Evolutionary conservation across 2,888 invertebrate species (phyloP).

Genomic region (Vesta saturnalis): DNA sequence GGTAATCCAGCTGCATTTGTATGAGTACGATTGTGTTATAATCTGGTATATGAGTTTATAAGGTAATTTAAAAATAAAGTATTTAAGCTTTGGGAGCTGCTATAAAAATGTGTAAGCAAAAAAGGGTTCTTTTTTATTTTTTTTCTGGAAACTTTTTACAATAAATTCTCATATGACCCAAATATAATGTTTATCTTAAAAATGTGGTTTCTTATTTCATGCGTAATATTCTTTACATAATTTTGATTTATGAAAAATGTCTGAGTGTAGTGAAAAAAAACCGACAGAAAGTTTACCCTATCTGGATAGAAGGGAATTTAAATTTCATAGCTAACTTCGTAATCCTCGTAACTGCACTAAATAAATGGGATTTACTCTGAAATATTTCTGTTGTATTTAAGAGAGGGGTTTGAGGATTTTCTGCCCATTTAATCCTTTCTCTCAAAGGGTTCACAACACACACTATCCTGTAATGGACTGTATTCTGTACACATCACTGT

Average conservation of each 20-base stretch:
- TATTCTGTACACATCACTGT: constrained; percentile 15
- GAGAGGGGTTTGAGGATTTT: constrained; percentile 23
- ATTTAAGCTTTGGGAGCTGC: constrained; percentile 10
- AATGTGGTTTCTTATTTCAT: not conserved
- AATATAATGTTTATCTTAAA: constrained; percentile 15
- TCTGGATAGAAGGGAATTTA: constrained; percentile 8
- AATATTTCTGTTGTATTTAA: constrained; percentile 35
- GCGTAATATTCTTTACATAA: constrained; percentile 11
- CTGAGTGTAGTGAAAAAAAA: constrained; percentile 6
- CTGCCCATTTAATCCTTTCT: constrained; percentile 28
- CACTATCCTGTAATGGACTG: constrained; percentile 23
- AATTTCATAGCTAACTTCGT: constrained; percentile 16
- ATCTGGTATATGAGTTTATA: not conserved
- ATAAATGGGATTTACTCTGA: constrained; percentile 35
- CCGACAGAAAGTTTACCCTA: not conserved
- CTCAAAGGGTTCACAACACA: constrained; percentile 23
- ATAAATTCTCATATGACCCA: constrained; percentile 28
- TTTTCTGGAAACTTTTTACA: constrained; percentile 27
- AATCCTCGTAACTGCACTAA: constrained; percentile 33
- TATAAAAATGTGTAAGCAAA: constrained; percentile 13
- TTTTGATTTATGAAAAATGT: constrained; percentile 9
- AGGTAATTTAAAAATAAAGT: constrained; percentile 8
- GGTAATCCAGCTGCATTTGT: not conserved
- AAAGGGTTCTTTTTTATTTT: constrained; percentile 18
- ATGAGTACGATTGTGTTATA: not conserved